Evolutionary conservation across 2,888 invertebrate species (phyloP).

Genomic region (Dasysyrphus albostriatus): DNA sequence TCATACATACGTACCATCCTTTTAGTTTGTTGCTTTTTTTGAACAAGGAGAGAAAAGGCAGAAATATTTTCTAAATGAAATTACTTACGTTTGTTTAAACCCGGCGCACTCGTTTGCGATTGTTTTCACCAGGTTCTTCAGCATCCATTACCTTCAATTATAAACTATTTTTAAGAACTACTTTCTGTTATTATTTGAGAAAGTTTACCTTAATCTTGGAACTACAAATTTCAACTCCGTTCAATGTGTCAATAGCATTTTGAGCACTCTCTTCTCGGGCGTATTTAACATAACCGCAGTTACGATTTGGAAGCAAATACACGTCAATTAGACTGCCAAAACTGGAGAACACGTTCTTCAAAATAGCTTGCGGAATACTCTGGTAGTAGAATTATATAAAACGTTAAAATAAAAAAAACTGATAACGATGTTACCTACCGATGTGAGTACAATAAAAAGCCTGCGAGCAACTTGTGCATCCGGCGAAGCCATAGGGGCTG

Average conservation of each 20-base stretch:
- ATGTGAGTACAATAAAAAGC: conserved; percentile 86
- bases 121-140: conserved; percentile 87
- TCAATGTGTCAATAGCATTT: conserved; percentile 85
- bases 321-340: conserved; percentile 96
- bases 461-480: conserved; percentile 88
- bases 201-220: conserved; percentile 86
- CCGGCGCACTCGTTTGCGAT: conserved; percentile 82
- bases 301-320: conserved; percentile 94
- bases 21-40: background rate
- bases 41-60: background rate
- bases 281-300: conserved; percentile 96
- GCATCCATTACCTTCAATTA: conserved; percentile 92
- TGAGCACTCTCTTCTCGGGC: conserved; percentile 89
- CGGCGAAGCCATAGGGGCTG: conserved; percentile 87
- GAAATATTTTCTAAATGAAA: background rate
- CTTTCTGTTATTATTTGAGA: background rate
- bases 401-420: background rate
- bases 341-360: conserved; percentile 95
- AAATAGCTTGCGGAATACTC: conserved; percentile 90
- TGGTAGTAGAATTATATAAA: conserved; percentile 80
- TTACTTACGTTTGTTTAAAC: conserved; percentile 80
- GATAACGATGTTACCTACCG: conserved; percentile 77
- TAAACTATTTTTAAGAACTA: background rate
- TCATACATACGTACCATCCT: background rate
- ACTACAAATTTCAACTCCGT: conserved; percentile 95